Evolutionary conservation across 2,888 invertebrate species (phyloP), one percentile per base, ranked within the genome.

Genomic region (Agapostemon virescens): DNA sequence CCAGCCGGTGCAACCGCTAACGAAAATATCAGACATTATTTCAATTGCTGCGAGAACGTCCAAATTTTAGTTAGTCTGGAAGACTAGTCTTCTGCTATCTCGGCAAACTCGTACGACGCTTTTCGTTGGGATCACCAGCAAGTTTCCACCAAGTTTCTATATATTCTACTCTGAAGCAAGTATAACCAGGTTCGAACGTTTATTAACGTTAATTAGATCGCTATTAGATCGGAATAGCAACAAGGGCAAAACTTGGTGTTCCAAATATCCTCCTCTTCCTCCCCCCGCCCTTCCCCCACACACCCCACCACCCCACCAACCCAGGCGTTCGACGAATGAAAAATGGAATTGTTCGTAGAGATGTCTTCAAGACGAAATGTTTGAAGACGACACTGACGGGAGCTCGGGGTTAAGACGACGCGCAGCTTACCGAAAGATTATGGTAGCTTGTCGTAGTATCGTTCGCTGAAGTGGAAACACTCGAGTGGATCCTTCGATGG

Each of bases 1-100:
- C 52, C 13, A 63, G 67, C 69, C 52, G 42, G 17, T 15, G 20
- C 49, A 71, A 66, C 38, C 45, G 52, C 40, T 6, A 15, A 40
- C 5, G 23, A 17, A 40, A 40, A 36, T 36, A 6, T 26, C 7
- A 17, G 23, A 0, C 66, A 36, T 9, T 2, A 26, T 64, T 66
- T 40, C 17, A 66, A 13, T 13, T n/a, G n/a, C 0, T 1, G 33
- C 58, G 58, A 17, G 26, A 63, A 63, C 3, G 11, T 33, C 36
- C 1, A 30, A 45, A 33, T 45, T 42, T 67, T 30, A n/a, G n/a
- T n/a, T n/a, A n/a, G n/a, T n/a, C n/a, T n/a, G n/a, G n/a, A n/a
- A n/a, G n/a, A n/a, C n/a, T n/a, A n/a, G n/a, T n/a, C n/a, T n/a
- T 20, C 13, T n/a, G 36, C 11, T n/a, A 13, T 13, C 20, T 17